Conservation (phyloP, 1,140 invertebrate species). For the Cydia fagiglandana region DNA sequence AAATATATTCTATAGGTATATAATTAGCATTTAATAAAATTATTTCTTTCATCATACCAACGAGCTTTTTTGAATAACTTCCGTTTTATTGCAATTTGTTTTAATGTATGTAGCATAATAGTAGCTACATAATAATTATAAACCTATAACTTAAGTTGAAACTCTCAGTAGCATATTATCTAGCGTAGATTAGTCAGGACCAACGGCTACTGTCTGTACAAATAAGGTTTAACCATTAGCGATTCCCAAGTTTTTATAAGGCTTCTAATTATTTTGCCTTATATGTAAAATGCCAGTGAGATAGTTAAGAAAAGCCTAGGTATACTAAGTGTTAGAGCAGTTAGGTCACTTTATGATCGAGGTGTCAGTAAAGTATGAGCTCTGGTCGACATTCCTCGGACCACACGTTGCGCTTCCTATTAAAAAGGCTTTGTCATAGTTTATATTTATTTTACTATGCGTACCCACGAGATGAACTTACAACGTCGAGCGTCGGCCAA, state of each 20-base stretch:
- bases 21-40: too few relatives aligned
- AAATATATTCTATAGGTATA: too few relatives aligned
- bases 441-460: not conserved
- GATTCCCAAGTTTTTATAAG: conserved; percentile 4
- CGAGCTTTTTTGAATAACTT: too few relatives aligned
- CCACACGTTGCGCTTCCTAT: conserved; percentile 9
- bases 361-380: not conserved
- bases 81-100: too few relatives aligned
- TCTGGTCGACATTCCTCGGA: not conserved
- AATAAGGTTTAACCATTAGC: conserved; percentile 12
- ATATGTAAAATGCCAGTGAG: not conserved
- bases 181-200: not conserved
- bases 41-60: too few relatives aligned
- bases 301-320: not conserved
- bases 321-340: not conserved
- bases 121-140: too few relatives aligned
- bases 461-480: not conserved
- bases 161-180: not conserved
- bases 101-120: too few relatives aligned
- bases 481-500: too few relatives aligned
- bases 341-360: not conserved
- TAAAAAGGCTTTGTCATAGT: not conserved
- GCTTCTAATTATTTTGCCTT: conserved; percentile 11
- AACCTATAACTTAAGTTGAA: not conserved
- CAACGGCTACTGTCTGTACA: not conserved